Evolutionary conservation across 2,113 vertebrate species (phyloP).

Genomic region (Elaphurus davidianus): DNA sequence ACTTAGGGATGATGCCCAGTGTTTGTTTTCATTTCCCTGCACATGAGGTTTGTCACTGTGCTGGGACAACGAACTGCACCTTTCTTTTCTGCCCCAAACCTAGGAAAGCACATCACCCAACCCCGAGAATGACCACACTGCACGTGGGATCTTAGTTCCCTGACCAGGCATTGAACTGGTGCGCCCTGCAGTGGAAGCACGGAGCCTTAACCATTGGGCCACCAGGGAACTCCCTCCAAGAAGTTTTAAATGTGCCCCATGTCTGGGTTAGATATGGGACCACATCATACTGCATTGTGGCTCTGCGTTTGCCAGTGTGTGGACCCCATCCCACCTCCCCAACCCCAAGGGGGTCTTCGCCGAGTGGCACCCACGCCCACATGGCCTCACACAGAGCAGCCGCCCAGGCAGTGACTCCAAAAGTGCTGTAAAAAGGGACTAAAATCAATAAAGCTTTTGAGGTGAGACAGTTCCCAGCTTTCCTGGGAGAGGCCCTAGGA

Average conservation of each 20-base stretch:
- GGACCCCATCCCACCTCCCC: fast-evolving
- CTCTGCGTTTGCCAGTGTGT: neutral
- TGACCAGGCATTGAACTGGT: neutral
- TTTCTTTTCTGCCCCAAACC: neutral
- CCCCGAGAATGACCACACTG: neutral
- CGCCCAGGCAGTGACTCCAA: neutral
- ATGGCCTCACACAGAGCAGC: neutral
- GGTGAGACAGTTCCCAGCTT: neutral
- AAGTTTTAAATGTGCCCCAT: neutral
- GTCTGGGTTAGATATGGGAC: neutral
- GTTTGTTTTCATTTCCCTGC: neutral
- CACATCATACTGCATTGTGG: fast-evolving
- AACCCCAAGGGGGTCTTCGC: neutral
- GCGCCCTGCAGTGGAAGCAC: neutral
- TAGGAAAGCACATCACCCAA: too few relatives aligned
- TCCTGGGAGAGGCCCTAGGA: too few relatives aligned
- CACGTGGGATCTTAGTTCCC: neutral
- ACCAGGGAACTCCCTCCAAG: neutral
- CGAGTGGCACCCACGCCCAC: fast-evolving
- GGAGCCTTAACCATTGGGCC: neutral
- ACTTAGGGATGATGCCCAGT: too few relatives aligned
- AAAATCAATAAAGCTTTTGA: neutral
- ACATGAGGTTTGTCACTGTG: neutral
- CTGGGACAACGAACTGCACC: fast-evolving
- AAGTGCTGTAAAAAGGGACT: neutral